Evolutionary conservation across 2,797 vertebrate species (phyloP).

Genomic region (Calcarius lapponicus): DNA sequence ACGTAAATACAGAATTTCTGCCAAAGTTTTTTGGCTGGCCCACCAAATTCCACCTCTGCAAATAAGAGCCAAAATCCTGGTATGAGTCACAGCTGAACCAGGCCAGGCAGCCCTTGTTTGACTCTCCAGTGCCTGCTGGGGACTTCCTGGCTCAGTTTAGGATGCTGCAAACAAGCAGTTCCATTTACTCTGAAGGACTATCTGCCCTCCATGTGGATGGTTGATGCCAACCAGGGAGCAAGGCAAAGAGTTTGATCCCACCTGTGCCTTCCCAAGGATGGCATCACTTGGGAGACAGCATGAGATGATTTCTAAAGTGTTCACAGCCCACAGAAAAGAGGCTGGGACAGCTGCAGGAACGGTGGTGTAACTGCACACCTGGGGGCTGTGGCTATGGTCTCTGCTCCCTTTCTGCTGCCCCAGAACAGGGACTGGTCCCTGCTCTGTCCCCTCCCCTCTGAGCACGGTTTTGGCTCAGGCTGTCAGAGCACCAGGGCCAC

Average conservation of each 20-base stretch:
- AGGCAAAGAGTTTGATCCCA: background rate
- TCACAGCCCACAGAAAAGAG: background rate
- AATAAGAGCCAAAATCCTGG: background rate
- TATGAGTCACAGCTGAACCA: background rate
- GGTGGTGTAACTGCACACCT: background rate
- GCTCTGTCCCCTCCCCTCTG: background rate
- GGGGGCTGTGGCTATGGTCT: background rate
- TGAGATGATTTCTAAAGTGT: rapidly evolving
- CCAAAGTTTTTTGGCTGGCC: background rate
- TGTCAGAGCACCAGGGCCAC: rapidly evolving
- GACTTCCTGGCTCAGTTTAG: background rate
- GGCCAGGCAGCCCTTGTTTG: background rate
- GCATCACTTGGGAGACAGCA: background rate
- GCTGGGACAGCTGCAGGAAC: background rate
- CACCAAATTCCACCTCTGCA: background rate
- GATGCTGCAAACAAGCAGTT: background rate
- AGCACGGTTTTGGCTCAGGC: background rate
- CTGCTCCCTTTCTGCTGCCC: background rate
- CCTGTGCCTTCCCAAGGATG: background rate
- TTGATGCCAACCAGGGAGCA: background rate
- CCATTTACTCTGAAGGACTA: background rate
- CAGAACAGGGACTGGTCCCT: background rate
- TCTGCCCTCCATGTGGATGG: background rate
- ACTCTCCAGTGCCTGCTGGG: background rate
- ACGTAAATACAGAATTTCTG: background rate